These are phyloP conservation scores for Lasioglossum morio DNA, from an alignment of 2,888 invertebrate species.

Conservation along the genomic window DNA sequence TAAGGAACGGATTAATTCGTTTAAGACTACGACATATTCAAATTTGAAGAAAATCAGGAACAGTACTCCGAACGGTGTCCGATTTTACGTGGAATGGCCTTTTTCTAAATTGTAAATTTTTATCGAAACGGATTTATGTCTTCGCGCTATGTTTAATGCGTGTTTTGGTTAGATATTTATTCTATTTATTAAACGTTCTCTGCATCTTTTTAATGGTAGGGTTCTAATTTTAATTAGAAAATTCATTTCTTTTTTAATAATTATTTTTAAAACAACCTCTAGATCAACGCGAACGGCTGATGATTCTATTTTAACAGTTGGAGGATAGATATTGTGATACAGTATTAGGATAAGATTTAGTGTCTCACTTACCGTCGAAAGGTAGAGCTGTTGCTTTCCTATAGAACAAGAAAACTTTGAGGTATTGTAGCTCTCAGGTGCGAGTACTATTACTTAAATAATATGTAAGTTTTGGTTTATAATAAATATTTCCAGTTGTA, in stretches of 20 bases:
- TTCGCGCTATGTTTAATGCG: conserved; percentile 14
- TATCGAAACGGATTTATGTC: background rate
- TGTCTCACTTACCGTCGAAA: conserved; percentile 20
- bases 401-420: conserved; percentile 40
- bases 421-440: conserved; percentile 81
- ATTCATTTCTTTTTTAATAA: background rate
- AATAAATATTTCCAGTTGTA: conserved; percentile 83
- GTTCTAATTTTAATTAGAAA: background rate
- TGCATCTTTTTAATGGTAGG: background rate
- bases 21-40: background rate
- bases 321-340: conserved; percentile 49
- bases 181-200: conserved; percentile 10
- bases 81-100: background rate
- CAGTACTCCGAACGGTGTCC: background rate
- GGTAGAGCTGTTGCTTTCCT: conserved; percentile 45
- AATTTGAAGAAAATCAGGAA: background rate
- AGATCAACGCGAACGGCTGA: background rate
- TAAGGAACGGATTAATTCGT: no score
- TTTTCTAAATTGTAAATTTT: conserved; percentile 2
- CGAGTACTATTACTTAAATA: conserved; percentile 80
- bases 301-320: conserved; percentile 24
- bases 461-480: conserved; percentile 83
- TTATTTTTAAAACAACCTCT: background rate
- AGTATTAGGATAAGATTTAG: conserved; percentile 47
- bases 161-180: conserved; percentile 1